phyloP scores from a whole-genome alignment of 2,797 vertebrate genomes.

The Brachyalestes nurse region DNA sequence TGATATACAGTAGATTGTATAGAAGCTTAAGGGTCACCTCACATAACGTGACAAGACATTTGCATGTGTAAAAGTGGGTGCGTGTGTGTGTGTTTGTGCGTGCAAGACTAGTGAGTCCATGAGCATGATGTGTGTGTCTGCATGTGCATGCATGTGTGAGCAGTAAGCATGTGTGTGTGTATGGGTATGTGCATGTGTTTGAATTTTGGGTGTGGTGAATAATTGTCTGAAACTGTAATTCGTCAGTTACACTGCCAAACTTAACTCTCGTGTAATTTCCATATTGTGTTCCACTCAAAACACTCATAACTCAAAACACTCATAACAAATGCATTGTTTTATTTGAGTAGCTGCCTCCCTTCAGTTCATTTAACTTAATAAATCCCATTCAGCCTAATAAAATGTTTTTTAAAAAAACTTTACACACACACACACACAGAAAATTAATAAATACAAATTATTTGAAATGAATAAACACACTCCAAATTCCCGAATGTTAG shows the following conservation, averaged over 20 bases:
- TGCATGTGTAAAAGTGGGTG: background rate
- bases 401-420: no score
- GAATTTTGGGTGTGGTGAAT: conserved; percentile 23
- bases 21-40: background rate
- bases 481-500: no score
- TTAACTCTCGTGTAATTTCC: background rate
- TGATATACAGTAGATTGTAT: background rate
- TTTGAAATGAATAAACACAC: no score
- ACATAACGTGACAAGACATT: background rate
- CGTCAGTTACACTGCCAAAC: background rate
- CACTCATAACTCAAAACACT: no score
- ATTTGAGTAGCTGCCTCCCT: no score
- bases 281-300: no score
- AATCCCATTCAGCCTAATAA: no score
- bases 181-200: background rate
- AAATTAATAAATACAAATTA: no score
- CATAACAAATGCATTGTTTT: no score
- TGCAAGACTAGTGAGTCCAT: background rate
- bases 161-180: background rate
- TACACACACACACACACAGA: no score
- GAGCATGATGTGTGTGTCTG: background rate
- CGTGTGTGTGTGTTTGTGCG: background rate
- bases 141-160: background rate
- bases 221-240: conserved; percentile 15
- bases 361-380: no score